Percentiles rank a stretch among this genome's conserved stretches.
phyloP scores from a whole-genome alignment of 2,797 vertebrate species.

The Coregonus sp. region DNA sequence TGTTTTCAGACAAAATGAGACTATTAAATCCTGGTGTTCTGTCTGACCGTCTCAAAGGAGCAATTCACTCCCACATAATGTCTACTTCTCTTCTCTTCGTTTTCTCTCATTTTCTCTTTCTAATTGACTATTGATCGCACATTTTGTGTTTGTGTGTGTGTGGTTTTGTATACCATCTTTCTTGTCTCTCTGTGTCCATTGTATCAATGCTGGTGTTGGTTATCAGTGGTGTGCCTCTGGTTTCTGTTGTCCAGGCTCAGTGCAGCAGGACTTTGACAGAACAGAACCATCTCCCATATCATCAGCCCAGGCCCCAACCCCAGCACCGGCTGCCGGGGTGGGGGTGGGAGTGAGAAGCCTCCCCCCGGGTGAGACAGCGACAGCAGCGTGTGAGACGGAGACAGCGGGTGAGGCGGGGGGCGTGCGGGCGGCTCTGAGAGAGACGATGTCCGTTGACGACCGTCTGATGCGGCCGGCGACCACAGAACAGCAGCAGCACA shows the following conservation, averaged over 20 bases:
- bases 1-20: not conserved
- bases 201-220: slow-evolving; percentile 39
- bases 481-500: slow-evolving; percentile 64
- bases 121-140: not conserved
- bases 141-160: slow-evolving; percentile 4
- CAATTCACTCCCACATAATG: too few species aligned
- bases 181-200: not conserved
- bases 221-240: slow-evolving; percentile 56
- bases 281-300: slow-evolving; percentile 64
- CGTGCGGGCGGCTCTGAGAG: slow-evolving; percentile 73
- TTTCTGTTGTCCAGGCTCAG: slow-evolving; percentile 82
- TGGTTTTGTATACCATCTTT: not conserved
- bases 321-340: slow-evolving; percentile 31
- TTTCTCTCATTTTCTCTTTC: not conserved
- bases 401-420: slow-evolving; percentile 47
- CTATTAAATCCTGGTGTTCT: not conserved
- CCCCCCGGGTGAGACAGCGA: slow-evolving; percentile 28
- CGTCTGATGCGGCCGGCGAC: slow-evolving; percentile 69
- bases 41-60: not conserved
- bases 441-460: slow-evolving; percentile 76
- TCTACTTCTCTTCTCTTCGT: not conserved
- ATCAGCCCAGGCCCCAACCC: not conserved
- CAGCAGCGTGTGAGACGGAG: slow-evolving; percentile 9
- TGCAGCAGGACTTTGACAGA: slow-evolving; percentile 79
- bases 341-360: slow-evolving; percentile 43